Evolutionary conservation across 2,113 vertebrate genomes (phyloP), one percentile per base, ranked within the genome.

Genomic region (Megaleporinus macrocephalus): DNA sequence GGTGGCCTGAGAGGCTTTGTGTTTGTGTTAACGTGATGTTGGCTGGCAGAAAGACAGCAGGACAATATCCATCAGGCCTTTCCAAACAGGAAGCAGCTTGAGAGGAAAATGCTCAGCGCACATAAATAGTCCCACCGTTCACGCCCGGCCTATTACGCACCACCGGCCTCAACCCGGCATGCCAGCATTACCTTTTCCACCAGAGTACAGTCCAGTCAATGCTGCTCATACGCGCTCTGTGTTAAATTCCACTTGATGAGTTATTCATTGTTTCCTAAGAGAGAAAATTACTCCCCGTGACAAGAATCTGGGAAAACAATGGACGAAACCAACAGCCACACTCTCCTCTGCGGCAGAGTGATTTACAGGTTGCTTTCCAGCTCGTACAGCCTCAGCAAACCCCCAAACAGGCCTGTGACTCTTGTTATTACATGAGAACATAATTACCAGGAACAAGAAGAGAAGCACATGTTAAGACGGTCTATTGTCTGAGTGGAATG

Each of bases 1-100:
- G n/a, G 41, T 5, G 11, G 18, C 27, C 13, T 7, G 2, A 36
- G 15, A 13, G 13, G 24, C n/a, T n/a, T n/a, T n/a, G n/a, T 73
- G 75, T 73, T 82, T 82, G 73, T 82, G 74, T 82, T 76, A 76
- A 76, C 22, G 73, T 72, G 71, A 78, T 57, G 33, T 41, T 80
- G 75, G 75, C 61, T 85, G 84, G 83, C 78, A 81, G 62, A 29
- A 79, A 76, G 83, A 79, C 77, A 83, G 72, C 63, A 82, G 79
- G 53, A 80, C 79, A 82, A 85, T 76, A 73, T 79, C 83, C 76
- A 73, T 79, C 86, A 77, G 78, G 79, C 65, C 72, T 65, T 76
- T 74, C 62, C 87, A 85, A 89, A 89, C 86, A 89, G 86, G 88
- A 88, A 86, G 76, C 83, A 86, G 83, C 66, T 79, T 84, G 66